A percentile compares a stretch with the other conserved stretches of the same genome.
These are phyloP conservation scores for Anoura caudifer DNA, from an alignment of 2,113 vertebrate genomes.

Conservation along the genomic window DNA sequence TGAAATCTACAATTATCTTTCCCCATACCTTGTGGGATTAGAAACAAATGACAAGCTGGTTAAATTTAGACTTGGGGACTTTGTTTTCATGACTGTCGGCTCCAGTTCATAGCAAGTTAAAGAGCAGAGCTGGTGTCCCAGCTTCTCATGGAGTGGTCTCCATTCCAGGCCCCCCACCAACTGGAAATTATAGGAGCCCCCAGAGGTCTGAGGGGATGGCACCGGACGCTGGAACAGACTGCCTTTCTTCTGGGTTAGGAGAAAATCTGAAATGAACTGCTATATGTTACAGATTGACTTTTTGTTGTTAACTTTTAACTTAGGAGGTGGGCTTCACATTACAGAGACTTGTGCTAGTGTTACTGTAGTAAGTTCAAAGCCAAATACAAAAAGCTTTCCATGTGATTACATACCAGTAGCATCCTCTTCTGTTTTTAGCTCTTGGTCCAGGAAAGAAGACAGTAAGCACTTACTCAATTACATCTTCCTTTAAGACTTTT, in stretches of 20 bases:
- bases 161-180: neutral
- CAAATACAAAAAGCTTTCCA: neutral
- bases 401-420: accelerated
- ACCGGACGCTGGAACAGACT: neutral
- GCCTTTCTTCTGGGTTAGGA: neutral
- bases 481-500: neutral
- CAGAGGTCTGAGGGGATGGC: neutral
- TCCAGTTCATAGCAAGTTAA: neutral
- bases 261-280: neutral
- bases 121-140: neutral
- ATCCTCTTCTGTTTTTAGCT: neutral
- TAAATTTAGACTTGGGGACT: neutral
- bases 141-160: accelerated
- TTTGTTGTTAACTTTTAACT: neutral
- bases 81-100: neutral
- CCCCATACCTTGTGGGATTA: neutral
- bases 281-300: neutral
- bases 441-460: neutral
- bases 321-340: neutral
- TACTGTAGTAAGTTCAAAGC: neutral
- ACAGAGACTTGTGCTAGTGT: neutral
- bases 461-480: neutral
- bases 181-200: neutral
- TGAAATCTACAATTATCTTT: neutral
- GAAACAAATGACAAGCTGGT: neutral